Evolutionary conservation across 2,113 vertebrate species (phyloP), one percentile per base, ranked within the genome.

Genomic region (Agelaius phoeniceus): DNA sequence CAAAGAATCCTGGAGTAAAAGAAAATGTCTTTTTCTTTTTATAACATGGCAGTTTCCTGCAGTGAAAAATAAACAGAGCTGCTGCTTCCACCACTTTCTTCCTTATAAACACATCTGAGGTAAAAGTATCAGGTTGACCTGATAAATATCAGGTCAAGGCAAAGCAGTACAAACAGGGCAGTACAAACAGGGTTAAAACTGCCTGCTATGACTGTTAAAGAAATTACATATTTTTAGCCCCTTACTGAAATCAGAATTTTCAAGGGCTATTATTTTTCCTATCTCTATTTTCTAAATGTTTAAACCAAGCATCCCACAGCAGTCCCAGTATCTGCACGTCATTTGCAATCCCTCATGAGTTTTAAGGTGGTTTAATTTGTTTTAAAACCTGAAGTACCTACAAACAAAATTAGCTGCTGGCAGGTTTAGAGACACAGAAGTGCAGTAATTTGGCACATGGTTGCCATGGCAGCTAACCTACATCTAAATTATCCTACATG

Each of bases 381-480:
- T 85, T 75, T 30, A 35, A 52, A 84, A 65, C 49, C 69, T 68
- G 39, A 68, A 76, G 66, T 72, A 72, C 43, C 9, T 15, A 14
- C 13, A 71, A 93, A 88, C 33, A 77, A 46, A 94, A 93, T 89
- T 65, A 86, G 59, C 68, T 90, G 73, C 84, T 75, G 69, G 80
- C 57, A 87, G 79, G 83, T 92, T 92, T 74, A 81, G 72, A 96
- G 73, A 75, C n/a, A 78, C 14, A 52, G n/a, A 86, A 94, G 57
- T 51, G 57, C 62, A 66, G 49, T 68, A 87, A 87, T 93, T 89
- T 92, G 88, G 88, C 54, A 92, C 52, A 23, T 1, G 44, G 96
- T 95, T 97, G 90, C 80, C 80, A 93, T 93, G 92, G 92, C 76
- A 96, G 92, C 93, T 96, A 94, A 95, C 86, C 93, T 94, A 90